These are phyloP conservation scores for Echinops telfairi DNA, from an alignment of 2,113 vertebrate genomes.

Conservation along the genomic window DNA sequence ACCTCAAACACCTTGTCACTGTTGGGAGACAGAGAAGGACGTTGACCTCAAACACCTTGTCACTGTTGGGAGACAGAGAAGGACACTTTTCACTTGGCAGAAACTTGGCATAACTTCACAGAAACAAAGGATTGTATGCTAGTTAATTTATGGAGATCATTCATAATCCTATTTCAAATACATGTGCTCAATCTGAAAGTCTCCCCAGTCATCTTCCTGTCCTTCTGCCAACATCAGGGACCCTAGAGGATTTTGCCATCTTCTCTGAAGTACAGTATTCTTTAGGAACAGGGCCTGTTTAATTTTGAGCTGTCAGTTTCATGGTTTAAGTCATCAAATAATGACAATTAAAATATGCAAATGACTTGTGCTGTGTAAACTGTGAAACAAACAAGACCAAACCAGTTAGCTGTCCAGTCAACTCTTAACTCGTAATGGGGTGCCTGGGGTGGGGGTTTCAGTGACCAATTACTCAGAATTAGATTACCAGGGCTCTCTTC, in stretches of 20 bases:
- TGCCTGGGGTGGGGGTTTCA: not conserved
- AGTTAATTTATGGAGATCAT: not conserved
- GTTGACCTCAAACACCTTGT: not conserved
- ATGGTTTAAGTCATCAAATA: slow-evolving; percentile 3
- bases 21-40: too few relatives aligned
- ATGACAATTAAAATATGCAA: not conserved
- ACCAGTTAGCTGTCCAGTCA: not conserved
- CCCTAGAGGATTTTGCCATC: not conserved
- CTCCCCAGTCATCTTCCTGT: not conserved
- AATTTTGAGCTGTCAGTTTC: not conserved
- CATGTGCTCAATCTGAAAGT: not conserved
- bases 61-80: too few relatives aligned
- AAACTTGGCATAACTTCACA: not conserved
- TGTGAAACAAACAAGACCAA: not conserved
- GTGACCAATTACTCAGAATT: not conserved
- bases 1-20: not conserved
- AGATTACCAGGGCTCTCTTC: not conserved
- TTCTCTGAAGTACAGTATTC: slow-evolving; percentile 2
- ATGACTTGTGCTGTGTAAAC: not conserved
- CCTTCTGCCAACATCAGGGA: not conserved
- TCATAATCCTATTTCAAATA: slow-evolving; percentile 46
- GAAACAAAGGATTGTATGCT: slow-evolving; percentile 32
- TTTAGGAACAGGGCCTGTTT: slow-evolving; percentile 41
- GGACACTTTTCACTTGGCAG: slow-evolving; percentile 26
- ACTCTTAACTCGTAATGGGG: not conserved